phyloP scores from a whole-genome alignment of 2,113 vertebrate genomes.

The Pelusios castaneus region DNA sequence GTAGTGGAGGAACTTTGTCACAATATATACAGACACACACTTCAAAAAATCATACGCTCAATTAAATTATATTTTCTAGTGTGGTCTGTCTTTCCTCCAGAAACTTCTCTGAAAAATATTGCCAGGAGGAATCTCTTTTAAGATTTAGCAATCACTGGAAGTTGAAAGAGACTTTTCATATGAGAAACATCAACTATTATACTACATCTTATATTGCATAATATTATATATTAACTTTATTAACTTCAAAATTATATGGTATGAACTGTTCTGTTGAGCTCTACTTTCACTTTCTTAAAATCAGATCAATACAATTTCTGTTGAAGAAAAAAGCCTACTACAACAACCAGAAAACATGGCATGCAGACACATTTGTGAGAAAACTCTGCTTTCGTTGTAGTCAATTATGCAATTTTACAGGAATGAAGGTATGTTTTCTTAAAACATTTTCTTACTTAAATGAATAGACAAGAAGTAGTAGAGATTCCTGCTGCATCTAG shows the following conservation, averaged over 20 bases:
- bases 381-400: constrained; percentile 45
- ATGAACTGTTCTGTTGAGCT: constrained; percentile 47
- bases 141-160: constrained; percentile 55
- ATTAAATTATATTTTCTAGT: constrained; percentile 54
- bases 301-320: constrained; percentile 69
- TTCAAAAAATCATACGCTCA: constrained; percentile 50
- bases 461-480: not conserved
- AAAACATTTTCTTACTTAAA: not conserved
- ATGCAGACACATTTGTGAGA: constrained; percentile 3
- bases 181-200: constrained; percentile 15
- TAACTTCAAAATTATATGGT: constrained; percentile 59
- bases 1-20: no score
- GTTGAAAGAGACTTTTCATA: constrained; percentile 60
- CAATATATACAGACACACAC: not conserved
- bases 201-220: no score
- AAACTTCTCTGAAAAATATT: constrained; percentile 50
- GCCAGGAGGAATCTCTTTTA: constrained; percentile 63
- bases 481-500: not conserved
- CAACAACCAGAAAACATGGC: constrained; percentile 14
- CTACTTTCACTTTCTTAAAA: constrained; percentile 42
- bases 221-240: no score
- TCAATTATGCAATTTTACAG: not conserved
- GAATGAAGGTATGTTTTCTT: not conserved
- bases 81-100: constrained; percentile 44
- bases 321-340: constrained; percentile 48